A percentile compares a stretch with the other conserved stretches of the same genome.
Conservation (phyloP, 2,113 vertebrate genomes). For the Tachysurus fulvidraco region DNA sequence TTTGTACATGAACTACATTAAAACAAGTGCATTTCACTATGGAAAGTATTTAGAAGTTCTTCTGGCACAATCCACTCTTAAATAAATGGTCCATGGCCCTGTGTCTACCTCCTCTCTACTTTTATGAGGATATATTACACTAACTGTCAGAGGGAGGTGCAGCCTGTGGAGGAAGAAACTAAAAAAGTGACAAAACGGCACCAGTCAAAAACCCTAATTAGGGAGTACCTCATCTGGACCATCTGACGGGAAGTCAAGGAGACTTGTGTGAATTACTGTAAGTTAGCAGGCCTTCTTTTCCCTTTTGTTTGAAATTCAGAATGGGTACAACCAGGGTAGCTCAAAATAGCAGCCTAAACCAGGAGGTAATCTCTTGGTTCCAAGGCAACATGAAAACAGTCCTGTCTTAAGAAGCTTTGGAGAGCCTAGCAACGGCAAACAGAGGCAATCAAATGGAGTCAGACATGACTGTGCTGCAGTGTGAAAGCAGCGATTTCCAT, state of each 20-base stretch:
- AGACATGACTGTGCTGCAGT: conserved; percentile 22
- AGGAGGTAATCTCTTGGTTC: conserved; percentile 50
- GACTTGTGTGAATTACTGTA: conserved; percentile 3
- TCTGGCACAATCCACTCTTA: background rate
- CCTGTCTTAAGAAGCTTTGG: conserved; percentile 40
- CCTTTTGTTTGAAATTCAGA: conserved; percentile 44
- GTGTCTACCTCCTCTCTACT: background rate
- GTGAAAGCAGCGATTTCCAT: conserved; percentile 13
- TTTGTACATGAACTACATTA: background rate
- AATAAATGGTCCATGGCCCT: conserved; percentile 3
- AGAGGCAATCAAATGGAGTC: conserved; percentile 35
- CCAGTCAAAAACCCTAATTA: conserved; percentile 23
- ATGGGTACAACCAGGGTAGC: conserved; percentile 40
- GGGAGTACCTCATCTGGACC: conserved; percentile 23
- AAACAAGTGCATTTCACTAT: background rate
- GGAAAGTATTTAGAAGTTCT: conserved; percentile 3
- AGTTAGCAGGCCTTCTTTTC: background rate
- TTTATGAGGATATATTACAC: conserved; percentile 29
- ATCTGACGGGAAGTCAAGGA: conserved; percentile 18
- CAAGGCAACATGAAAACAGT: conserved; percentile 69
- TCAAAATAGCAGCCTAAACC: conserved; percentile 32
- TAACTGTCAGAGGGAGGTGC: conserved; percentile 21
- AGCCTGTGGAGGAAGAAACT: conserved; percentile 23
- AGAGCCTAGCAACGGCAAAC: conserved; percentile 66
- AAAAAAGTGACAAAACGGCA: conserved; percentile 33